Evolutionary conservation across 2,113 vertebrate genomes (phyloP), one percentile per base, ranked within the genome.

Genomic region (Ardeotis arabs): DNA sequence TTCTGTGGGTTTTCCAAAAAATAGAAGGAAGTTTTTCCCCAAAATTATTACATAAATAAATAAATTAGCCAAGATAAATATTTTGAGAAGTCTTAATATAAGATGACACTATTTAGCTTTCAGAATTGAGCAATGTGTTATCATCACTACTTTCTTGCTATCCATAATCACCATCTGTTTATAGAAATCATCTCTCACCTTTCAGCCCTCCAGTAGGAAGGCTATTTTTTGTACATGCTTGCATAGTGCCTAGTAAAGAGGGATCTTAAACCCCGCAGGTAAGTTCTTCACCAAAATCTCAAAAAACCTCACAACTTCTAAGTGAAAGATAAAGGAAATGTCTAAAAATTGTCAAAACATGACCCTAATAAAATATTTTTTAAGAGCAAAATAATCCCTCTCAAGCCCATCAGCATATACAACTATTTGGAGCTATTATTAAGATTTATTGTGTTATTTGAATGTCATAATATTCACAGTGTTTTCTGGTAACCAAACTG

Each of bases 1-100:
- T 85, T 79, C 53, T 91, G 16, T 33, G 41, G 17, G 25, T 85
- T 93, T 93, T 82, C 50, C 58, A 91, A 87, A 87, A 63, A 91
- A 89, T 3, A 73, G 45, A 69, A 83, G n/a, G 45, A 94, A 94
- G 25, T 2, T 58, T 83, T 58, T 25, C 1, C 22, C 44, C 18
- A 4, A 82, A 22, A 73, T 74, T 67, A 80, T 55, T 80, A 70
- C 20, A 82, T 80, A 95, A 91, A 93, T 60, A 84, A 10, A 76
- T 82, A 68, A 79, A 94, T 83, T 50, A 88, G 78, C 59, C 23
- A 88, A 96, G 78, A 90, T 31, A 93, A 96, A 96, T 90, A 95
- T 93, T 95, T 85, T 83, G 33, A 73, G 45, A 80, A 83, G 17
- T 66, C 53, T 90, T 90, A 62, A 87, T 56, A 90, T 19, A 66